These are phyloP conservation scores for Eudyptes chrysolophus DNA, from an alignment of 2,113 vertebrate species.

Conservation along the genomic window DNA sequence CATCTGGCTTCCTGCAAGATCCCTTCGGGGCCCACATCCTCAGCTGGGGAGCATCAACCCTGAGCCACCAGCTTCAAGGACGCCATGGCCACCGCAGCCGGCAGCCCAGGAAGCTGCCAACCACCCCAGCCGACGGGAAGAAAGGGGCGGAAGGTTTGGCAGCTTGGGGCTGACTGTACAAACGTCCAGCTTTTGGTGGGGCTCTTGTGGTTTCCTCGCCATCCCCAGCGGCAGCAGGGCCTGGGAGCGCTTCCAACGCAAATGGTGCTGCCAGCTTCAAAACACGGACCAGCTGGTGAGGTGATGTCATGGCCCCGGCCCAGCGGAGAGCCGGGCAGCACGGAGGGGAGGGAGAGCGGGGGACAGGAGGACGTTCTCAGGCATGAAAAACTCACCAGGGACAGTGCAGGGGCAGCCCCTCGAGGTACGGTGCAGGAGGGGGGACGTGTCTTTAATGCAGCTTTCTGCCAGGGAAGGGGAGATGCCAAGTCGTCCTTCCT, in stretches of 20 bases:
- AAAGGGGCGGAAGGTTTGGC: not conserved
- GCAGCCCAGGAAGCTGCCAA: not conserved
- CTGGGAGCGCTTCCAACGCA: not conserved
- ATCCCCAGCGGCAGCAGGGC: not conserved
- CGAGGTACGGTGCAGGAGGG: accelerated
- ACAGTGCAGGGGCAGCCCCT: not conserved
- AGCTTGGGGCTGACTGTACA: not conserved
- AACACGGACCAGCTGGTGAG: not conserved
- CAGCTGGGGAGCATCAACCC: not conserved
- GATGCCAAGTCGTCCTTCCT: not conserved
- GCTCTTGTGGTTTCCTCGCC: not conserved
- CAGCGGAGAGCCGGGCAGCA: not conserved
- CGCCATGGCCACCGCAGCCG: accelerated
- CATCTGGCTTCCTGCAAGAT: not conserved
- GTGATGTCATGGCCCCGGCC: not conserved
- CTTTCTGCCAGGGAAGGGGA: not conserved
- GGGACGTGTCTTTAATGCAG: not conserved
- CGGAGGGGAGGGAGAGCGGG: not conserved
- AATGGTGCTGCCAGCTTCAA: not conserved
- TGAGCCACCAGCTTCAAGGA: not conserved
- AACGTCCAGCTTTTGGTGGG: not conserved
- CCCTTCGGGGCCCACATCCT: accelerated
- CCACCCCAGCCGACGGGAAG: not conserved
- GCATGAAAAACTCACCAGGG: not conserved
- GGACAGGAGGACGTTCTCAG: not conserved